Evolutionary conservation across 1,140 invertebrate genomes (phyloP).

Genomic region (Cyclargus thomasi): DNA sequence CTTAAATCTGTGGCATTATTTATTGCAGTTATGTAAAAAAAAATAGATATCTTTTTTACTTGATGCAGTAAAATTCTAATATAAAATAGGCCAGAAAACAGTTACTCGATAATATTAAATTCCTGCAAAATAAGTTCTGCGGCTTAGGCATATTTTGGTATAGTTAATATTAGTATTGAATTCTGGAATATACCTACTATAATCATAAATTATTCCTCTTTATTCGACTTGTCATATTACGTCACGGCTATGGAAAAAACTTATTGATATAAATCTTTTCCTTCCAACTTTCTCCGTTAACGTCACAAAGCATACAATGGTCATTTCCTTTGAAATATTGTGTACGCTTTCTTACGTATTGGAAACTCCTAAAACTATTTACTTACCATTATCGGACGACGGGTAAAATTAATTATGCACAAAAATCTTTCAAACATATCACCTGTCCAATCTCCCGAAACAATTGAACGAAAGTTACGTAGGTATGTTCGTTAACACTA

Average conservation of each 20-base stretch:
- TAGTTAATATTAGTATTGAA: too few relatives aligned
- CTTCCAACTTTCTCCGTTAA: conserved; percentile 24
- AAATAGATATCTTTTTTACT: too few relatives aligned
- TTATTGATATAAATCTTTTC: conserved; percentile 15
- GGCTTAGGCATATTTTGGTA: too few relatives aligned
- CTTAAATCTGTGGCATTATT: too few relatives aligned
- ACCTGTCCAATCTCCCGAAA: not conserved
- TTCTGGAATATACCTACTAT: not conserved
- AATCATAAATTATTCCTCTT: not conserved
- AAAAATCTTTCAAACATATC: conserved; percentile 1
- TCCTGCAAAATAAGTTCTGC: too few relatives aligned
- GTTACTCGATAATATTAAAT: too few relatives aligned
- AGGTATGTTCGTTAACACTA: not conserved
- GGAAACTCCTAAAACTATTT: conserved; percentile 2
- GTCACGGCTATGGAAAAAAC: not conserved
- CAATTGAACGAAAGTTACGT: conserved; percentile 1
- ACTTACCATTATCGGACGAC: not conserved
- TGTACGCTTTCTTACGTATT: conserved; percentile 10
- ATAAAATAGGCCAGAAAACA: too few relatives aligned
- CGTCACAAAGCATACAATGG: conserved; percentile 29
- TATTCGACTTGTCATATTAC: not conserved
- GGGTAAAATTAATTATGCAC: not conserved
- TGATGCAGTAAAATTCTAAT: too few relatives aligned
- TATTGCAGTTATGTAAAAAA: too few relatives aligned
- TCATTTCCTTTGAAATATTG: conserved; percentile 17